Evolutionary conservation across 2,113 vertebrate genomes (phyloP), one percentile per base, ranked within the genome.

Genomic region (Centropristis striata): DNA sequence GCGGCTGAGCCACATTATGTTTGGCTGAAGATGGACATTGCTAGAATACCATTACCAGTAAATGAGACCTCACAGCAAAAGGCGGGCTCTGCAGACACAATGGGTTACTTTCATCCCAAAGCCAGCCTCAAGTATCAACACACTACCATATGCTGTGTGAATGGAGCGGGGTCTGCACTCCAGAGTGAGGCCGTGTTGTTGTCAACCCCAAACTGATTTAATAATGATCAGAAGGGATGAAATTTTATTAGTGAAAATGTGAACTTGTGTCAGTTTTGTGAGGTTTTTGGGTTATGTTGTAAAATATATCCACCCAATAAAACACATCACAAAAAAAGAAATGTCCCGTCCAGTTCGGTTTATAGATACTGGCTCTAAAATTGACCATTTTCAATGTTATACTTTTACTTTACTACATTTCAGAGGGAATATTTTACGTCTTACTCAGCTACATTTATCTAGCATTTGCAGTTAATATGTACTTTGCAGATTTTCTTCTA

Each of bases 11-110:
- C 83, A 73, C 71, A 53, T 78, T 58, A 57, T 60, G 64, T 61
- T 76, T 79, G 75, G 67, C 71, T 55, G 49, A 51, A 70, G 78
- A 80, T 39, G 25, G 67, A 84, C 74, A 86, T 76, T 71, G 66
- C 60, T 32, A 39, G 58, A 78, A 88, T 84, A 85, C 58, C 80
- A 86, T 85, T 80, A 81, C 51, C 81, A 80, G 67, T 82, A 80
- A 90, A 84, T 71, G 60, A 84, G 49, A 88, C 71, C 81, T 80
- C 68, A 49, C 49, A 81, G 75, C 49, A 49, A 70, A 72, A 6
- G n/a, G 59, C 69, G 23, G 47, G 53, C 36, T 77, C 58, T 84
- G 51, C 77, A 87, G 64, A 88, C 64, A 87, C 79, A 91, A 90
- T 84, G 80, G 78, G 57, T 36, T 59, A 83, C 81, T 74, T 87